These are phyloP conservation scores for Cairina moschata DNA, from an alignment of 2,113 vertebrate species.

Conservation along the genomic window DNA sequence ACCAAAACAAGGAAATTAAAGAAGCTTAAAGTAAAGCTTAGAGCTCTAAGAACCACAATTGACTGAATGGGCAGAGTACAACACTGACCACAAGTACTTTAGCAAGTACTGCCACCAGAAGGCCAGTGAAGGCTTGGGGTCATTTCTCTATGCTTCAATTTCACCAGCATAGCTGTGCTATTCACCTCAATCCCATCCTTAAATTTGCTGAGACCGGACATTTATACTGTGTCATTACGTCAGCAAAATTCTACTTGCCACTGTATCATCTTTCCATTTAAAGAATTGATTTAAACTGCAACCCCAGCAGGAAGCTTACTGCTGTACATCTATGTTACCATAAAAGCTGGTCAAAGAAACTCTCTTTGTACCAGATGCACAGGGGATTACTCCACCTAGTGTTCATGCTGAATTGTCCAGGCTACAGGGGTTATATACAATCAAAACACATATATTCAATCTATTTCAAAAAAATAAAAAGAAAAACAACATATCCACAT, in stretches of 20 bases:
- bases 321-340: not conserved
- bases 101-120: conserved; percentile 21
- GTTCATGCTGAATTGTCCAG: no score
- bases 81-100: not conserved
- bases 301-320: not conserved
- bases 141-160: not conserved
- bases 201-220: not conserved
- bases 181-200: not conserved
- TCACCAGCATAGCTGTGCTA: not conserved
- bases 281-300: not conserved
- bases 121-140: not conserved
- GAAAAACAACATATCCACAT: no score
- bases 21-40: not conserved
- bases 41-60: not conserved
- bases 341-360: no score
- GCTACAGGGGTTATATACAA: no score
- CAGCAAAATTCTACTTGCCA: not conserved
- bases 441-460: no score
- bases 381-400: no score
- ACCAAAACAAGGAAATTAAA: not conserved
- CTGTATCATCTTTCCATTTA: not conserved
- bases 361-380: no score
- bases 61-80: not conserved
- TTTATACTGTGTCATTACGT: not conserved
- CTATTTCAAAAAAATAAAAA: no score